Base-by-base conservation (phyloP, 1,140 invertebrate species). In the Tetranychus cinnabarinus region DNA sequence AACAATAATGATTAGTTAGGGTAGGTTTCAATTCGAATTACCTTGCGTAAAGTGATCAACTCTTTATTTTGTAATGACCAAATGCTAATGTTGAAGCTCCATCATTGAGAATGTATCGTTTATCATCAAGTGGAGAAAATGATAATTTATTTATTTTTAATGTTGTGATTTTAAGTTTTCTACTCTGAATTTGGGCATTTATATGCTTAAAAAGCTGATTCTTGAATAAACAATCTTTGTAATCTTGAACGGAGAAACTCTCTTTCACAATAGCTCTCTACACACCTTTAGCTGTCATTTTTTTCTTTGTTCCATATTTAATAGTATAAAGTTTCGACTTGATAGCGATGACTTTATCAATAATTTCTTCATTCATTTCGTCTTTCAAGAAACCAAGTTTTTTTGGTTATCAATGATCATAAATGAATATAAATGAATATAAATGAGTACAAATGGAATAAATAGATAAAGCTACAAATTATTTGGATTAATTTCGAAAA, bases 351-450 rank as follows among this genome's bases (percentile, higher is more conserved):
- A 71, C 76, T 66, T 72, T 68, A 13, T 48, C 63, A 52, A 76
- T 69, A 42, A 70, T 66, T 60, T 61, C 62, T 12, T 71, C 71
- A 63, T 68, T 69, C 35, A 67, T 67, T 67, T 78, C 75, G 69
- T 76, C 74, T 68, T 76, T 78, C 65, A 77, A 72, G 67, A 74
- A 71, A 7, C 75, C 74, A 3, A 74, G 35, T 3, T 74, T 69
- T 64, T 78, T 77, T n/a, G n/a, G n/a, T n/a, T n/a, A n/a, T n/a
- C 23, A 23, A 23, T 23, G 23, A 23, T 23, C 0, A 0, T 23
- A 23, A 23, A 0, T 23, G 23, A 23, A 23, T 0, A 23, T 23
- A 0, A 23, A 23, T 23, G 23, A 23, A 23, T 23, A 0, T 23
- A 23, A 23, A 0, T 23, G 23, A 23, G 23, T 23, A 23, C 23